Conservation (phyloP, 2,888 invertebrate genomes). For the Bruchidius siliquastri region DNA sequence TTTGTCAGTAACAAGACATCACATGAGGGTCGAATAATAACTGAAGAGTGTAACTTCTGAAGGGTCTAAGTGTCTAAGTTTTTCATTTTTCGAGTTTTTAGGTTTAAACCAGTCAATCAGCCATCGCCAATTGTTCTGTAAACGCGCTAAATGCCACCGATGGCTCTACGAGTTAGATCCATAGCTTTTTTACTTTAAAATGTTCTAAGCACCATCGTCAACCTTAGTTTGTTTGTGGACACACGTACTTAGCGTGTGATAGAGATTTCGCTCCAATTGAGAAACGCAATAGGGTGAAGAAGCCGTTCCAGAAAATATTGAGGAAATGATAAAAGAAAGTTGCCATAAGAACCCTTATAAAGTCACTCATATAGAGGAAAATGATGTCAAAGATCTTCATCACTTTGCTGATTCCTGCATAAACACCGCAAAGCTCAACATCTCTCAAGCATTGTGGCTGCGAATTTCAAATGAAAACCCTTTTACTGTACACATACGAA, state of each 20-base stretch:
- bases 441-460: background rate
- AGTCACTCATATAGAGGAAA: background rate
- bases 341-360: background rate
- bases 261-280: background rate
- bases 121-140: slow-evolving; percentile 1
- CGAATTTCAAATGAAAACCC: slow-evolving; percentile 1
- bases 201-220: background rate
- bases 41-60: background rate
- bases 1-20: too few relatives aligned
- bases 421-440: background rate
- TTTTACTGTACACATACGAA: background rate
- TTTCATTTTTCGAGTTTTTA: slow-evolving; percentile 1
- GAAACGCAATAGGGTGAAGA: background rate
- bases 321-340: slow-evolving; percentile 1
- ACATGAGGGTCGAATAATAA: too few relatives aligned
- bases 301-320: background rate
- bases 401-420: background rate
- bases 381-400: background rate
- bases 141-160: background rate
- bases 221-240: background rate
- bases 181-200: background rate
- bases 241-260: background rate
- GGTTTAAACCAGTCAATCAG: background rate
- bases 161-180: background rate
- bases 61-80: background rate